Base-by-base conservation (phyloP, 1,140 invertebrate genomes). In the Rhynchophorus ferrugineus region DNA sequence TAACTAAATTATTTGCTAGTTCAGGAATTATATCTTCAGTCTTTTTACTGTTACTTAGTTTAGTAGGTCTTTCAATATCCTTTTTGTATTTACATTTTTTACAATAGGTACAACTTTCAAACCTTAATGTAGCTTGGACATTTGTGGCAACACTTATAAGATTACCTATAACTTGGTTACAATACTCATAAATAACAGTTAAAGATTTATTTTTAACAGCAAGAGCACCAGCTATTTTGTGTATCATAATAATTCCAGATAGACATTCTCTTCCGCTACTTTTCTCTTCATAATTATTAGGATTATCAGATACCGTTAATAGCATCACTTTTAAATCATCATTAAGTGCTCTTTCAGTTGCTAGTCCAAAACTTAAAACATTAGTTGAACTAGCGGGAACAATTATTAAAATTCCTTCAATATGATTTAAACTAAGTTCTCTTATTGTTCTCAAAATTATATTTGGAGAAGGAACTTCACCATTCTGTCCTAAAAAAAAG, bases 161-260 rank as follows among this genome's bases (percentile, higher is more conserved):
- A 53, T 59, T 54, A 61, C 64, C 58, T 34, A 55, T 29, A 2
- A 66, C 38, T 41, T 56, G 52, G 22, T 61, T 54, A 51, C 71
- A 72, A 56, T 57, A 55, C 7, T 51, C 19, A 54, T 61, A 64
- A 44, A 75, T 73, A 19, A 73, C 67, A n/a, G 76, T 62, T 19
- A 85, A 65, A 33, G 60, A 57, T 44, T 66, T 65, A 20, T 75
- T 74, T 48, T 73, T 61, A 64, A 84, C 78, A 11, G 82, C 75
- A 73, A 86, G 72, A 14, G 81, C 81, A 35, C 84, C 84, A 24
- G 80, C 80, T 43, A 85, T 78, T 73, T 84, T 84, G 49, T 74
- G 68, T 16, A 85, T 58, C 11, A 87, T 70, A 3, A 82, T 60
- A 16, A 75, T 73, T 6, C 82, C 82, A 58, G 74, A 72, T 16